A percentile compares a stretch with the other conserved stretches of the same genome.
These are phyloP conservation scores for Chrysogorgia sp. DNA, from an alignment of 92 coral and sea anemone genomes.

Conservation along the genomic window DNA sequence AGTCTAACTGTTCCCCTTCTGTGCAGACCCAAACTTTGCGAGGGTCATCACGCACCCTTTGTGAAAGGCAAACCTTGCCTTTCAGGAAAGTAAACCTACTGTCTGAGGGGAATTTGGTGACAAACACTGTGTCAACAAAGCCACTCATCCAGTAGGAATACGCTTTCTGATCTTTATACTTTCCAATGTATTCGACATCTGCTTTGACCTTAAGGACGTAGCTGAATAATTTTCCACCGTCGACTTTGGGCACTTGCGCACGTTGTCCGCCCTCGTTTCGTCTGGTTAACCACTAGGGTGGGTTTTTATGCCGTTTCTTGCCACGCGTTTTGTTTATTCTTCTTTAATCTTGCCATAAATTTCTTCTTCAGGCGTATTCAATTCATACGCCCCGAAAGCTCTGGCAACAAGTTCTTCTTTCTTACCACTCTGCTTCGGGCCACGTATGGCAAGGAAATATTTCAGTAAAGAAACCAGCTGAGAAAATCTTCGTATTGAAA, in stretches of 20 bases:
- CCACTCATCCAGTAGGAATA: conserved; percentile 36
- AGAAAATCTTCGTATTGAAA: conserved; percentile 18
- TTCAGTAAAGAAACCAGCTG: conserved; percentile 30
- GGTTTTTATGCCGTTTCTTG: conserved; percentile 34
- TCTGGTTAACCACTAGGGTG: too few relatives aligned
- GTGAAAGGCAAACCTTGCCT: conserved; percentile 56
- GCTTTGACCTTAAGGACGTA: conserved; percentile 34
- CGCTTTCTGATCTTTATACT: conserved; percentile 11
- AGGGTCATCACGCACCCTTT: conserved; percentile 60
- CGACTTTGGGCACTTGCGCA: conserved; percentile 45
- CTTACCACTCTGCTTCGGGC: conserved; percentile 50
- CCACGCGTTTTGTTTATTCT: conserved; percentile 34
- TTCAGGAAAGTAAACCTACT: conserved; percentile 42
- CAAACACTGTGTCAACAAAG: conserved; percentile 16
- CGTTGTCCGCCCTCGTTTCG: conserved; percentile 33
- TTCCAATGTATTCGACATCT: too few relatives aligned
- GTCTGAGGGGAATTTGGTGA: conserved; percentile 4
- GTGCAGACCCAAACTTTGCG: conserved; percentile 64
- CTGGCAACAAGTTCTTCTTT: conserved; percentile 56
- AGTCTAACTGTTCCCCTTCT: conserved; percentile 41
- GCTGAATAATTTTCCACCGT: conserved; percentile 47
- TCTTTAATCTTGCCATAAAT: conserved; percentile 43
- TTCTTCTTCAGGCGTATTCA: conserved; percentile 34
- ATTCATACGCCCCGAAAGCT: conserved; percentile 59
- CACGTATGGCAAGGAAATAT: conserved; percentile 44